These are phyloP conservation scores for Oryctes rhinoceros DNA, from an alignment of 1,140 invertebrate species.

Conservation along the genomic window DNA sequence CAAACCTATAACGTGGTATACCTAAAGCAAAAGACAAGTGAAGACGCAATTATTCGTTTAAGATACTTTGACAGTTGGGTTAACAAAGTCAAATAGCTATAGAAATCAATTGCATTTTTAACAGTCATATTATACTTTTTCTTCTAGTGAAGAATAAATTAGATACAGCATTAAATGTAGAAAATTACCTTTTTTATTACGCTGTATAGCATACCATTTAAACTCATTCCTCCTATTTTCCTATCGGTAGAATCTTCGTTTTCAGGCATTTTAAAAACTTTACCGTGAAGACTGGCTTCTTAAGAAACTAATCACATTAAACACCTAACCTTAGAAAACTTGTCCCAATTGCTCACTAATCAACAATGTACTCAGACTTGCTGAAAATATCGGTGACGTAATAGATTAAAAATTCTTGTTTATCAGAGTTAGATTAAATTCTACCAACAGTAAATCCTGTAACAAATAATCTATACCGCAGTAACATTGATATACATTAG, in stretches of 20 bases:
- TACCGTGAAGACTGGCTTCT: neutral
- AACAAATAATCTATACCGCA: too few species aligned
- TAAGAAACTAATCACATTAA: neutral
- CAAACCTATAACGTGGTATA: too few species aligned
- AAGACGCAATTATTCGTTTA: too few species aligned
- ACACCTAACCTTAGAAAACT: neutral
- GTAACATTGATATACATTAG: too few species aligned
- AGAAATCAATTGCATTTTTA: neutral
- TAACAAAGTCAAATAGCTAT: too few species aligned
- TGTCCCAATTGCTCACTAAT: neutral
- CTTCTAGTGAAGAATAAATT: neutral
- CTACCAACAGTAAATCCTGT: too few species aligned
- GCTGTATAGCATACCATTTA: neutral
- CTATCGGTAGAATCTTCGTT: neutral
- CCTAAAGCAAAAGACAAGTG: too few species aligned
- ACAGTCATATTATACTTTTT: neutral
- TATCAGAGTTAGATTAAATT: too few species aligned
- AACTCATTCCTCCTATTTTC: slow-evolving; percentile 1
- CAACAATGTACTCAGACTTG: neutral
- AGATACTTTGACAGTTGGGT: too few species aligned
- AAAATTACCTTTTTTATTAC: neutral
- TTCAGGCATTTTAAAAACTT: neutral
- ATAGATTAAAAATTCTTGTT: neutral
- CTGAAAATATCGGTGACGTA: neutral
- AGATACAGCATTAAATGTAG: neutral